phyloP scores from a whole-genome alignment of 2,113 vertebrate species.

The Oceanites oceanicus region DNA sequence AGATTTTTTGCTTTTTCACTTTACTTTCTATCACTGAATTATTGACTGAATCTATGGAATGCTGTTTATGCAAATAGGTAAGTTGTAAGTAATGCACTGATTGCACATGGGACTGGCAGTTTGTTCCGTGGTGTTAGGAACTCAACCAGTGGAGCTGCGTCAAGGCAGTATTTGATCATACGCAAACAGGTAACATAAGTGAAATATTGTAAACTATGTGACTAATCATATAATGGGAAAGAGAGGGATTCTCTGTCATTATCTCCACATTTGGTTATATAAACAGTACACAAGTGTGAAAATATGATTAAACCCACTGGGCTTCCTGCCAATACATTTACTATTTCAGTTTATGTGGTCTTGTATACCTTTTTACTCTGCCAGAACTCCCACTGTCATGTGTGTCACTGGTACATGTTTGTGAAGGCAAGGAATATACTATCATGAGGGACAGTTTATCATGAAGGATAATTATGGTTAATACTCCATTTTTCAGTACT shows the following conservation, averaged over 20 bases:
- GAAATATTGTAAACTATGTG: not conserved
- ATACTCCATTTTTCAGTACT: not conserved
- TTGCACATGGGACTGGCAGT: fast-evolving
- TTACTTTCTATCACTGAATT: not conserved
- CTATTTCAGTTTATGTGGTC: not conserved
- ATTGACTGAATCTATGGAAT: not conserved
- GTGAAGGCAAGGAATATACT: not conserved
- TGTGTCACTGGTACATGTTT: not conserved
- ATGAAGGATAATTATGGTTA: not conserved
- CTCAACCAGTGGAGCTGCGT: not conserved
- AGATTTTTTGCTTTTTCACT: not conserved
- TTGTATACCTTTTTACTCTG: not conserved
- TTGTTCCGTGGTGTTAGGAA: not conserved
- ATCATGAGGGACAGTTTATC: not conserved
- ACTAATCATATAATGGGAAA: not conserved
- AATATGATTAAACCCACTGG: not conserved
- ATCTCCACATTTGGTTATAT: not conserved
- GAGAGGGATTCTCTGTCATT: not conserved
- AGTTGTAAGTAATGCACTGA: not conserved
- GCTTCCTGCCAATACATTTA: not conserved
- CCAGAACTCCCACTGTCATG: not conserved
- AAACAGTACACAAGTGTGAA: not conserved
- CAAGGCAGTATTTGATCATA: not conserved
- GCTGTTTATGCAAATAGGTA: not conserved
- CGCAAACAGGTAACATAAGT: not conserved